A percentile compares a stretch with the other conserved stretches of the same genome.
Evolutionary conservation across 2,797 vertebrate genomes (phyloP).

Genomic region (Vipera latastei): DNA sequence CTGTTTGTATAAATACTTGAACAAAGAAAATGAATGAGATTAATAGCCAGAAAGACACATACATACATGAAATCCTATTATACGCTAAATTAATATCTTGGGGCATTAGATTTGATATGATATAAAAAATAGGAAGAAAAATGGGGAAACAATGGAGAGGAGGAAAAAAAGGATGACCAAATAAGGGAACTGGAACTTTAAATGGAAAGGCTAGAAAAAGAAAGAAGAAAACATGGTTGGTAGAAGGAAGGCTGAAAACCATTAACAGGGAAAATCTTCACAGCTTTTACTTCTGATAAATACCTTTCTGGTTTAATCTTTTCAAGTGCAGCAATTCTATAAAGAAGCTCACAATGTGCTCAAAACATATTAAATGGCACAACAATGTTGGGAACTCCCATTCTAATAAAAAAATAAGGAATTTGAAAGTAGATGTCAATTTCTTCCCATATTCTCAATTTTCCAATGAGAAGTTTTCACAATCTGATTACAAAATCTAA

Average conservation of each 20-base stretch:
- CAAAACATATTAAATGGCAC: background rate
- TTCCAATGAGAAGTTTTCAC: background rate
- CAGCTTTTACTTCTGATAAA: background rate
- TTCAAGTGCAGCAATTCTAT: background rate
- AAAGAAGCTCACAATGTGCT: background rate
- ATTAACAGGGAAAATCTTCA: background rate
- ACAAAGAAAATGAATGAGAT: background rate
- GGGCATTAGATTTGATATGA: background rate
- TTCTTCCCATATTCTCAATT: background rate
- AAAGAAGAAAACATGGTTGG: background rate
- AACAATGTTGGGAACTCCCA: background rate
- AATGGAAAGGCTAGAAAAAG: background rate
- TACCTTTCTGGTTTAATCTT: background rate
- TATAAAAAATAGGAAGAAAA: background rate
- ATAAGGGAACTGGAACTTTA: background rate
- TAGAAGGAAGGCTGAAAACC: background rate
- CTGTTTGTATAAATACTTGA: background rate
- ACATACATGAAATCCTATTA: background rate
- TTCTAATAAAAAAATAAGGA: background rate
- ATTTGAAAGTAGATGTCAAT: background rate
- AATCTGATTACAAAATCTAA: background rate
- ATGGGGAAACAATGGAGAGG: background rate
- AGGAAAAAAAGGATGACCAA: background rate
- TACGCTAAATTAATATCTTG: background rate
- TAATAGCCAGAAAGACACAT: background rate